Conservation (phyloP, 2,113 vertebrate species). For the Antechinus stuartii region DNA sequence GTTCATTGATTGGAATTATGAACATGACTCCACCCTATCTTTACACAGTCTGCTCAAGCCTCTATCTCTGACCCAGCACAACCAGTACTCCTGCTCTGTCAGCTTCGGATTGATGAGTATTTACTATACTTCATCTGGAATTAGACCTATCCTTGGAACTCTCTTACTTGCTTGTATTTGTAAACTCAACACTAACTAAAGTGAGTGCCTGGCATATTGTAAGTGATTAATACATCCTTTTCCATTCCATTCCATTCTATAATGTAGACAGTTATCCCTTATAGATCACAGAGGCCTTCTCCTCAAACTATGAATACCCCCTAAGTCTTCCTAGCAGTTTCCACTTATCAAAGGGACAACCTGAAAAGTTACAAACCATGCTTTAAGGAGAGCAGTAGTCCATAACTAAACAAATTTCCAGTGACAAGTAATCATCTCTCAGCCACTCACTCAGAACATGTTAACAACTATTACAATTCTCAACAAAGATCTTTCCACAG, state of each 20-base stretch:
- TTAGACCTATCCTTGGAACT: not conserved
- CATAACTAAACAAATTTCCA: not conserved
- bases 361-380: not conserved
- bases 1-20: not conserved
- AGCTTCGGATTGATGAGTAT: not conserved
- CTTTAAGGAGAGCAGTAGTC: not conserved
- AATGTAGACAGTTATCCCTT: not conserved
- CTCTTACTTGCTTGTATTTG: not conserved
- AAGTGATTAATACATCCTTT: not conserved
- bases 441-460: not conserved
- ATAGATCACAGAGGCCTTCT: not conserved
- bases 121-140: not conserved
- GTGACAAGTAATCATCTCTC: not conserved
- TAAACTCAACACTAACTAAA: not conserved
- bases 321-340: not conserved
- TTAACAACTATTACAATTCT: not conserved
- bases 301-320: not conserved
- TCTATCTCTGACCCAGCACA: not conserved
- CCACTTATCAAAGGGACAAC: not conserved
- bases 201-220: not conserved
- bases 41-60: too few species aligned
- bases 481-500: not conserved
- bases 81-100: not conserved
- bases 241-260: not conserved
- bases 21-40: not conserved